Evolutionary conservation across 2,113 vertebrate species (phyloP), one percentile per base, ranked within the genome.

Genomic region (Gobiocypris rarus): DNA sequence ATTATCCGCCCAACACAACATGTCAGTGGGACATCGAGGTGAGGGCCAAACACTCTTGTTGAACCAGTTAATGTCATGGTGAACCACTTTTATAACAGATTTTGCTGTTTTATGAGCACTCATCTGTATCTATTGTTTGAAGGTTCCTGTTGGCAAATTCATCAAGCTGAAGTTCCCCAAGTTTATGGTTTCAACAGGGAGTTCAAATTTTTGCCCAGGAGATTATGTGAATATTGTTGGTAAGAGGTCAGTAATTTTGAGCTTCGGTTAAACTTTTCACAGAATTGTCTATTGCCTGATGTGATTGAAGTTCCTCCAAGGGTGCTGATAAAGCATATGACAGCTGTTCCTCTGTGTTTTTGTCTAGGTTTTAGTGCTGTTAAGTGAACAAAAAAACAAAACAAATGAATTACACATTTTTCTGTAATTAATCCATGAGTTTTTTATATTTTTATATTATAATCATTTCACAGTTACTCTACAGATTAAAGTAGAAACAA

Each of bases 21-120:
- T 99, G 98, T 19, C 86, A 90, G 0, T 99, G 98, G 98, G 83
- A 86, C 3, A 97, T 99, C 0, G 31, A 95, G 97, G 98, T 98
- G 84, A 94, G 93, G 8, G 1, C 9, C 8, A 70, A 13, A 11
- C 14, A 75, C 11, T 11, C 56, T 3, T 52, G 10, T 38, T 54
- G 3, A 31, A 34, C 1, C 26, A 22, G 26, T 67, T 10, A 11
- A 11, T 48, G n/a, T 63, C 58, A 13, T 41, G 19, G 4, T 79
- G 8, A 45, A 81, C 26, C 24, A 24, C 28, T 69, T 81, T 17
- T 34, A 4, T n/a, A 31, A 28, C 56, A 1, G 76, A 26, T 2
- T 76, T 76, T 28, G 28, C 8, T 28, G 13, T 41, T 70, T 70
- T 19, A 70, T 38, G 67, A 70, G 34, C 5, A 41, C 67, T 14